phyloP scores from a whole-genome alignment of 2,113 vertebrate genomes.

The Cottus gobio region DNA sequence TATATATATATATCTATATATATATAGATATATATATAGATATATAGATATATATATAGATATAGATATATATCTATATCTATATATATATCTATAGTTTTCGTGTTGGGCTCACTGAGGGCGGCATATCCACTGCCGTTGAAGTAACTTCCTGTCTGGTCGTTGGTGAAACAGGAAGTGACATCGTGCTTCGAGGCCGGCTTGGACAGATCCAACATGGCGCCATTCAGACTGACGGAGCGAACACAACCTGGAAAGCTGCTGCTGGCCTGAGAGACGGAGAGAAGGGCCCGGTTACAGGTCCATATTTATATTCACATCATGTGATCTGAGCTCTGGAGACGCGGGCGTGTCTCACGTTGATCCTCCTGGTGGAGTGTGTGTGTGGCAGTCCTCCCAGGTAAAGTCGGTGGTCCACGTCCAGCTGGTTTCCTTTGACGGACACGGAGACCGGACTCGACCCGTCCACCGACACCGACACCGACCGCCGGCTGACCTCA shows the following conservation, averaged over 20 bases:
- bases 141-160: constrained; percentile 91
- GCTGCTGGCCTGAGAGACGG: constrained; percentile 84
- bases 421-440: constrained; percentile 87
- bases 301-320: not conserved
- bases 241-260: constrained; percentile 90
- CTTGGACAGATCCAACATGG: constrained; percentile 75
- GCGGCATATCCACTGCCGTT: constrained; percentile 91
- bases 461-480: constrained; percentile 78
- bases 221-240: constrained; percentile 84
- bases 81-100: no score
- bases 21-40: no score
- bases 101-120: constrained; percentile 81
- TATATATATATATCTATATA: no score
- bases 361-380: constrained; percentile 72
- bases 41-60: no score
- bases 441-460: constrained; percentile 68
- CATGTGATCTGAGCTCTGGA: no score
- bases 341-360: not conserved
- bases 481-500: constrained; percentile 40
- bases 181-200: constrained; percentile 79
- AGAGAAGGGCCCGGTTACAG: not conserved
- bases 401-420: constrained; percentile 89
- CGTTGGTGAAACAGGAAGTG: constrained; percentile 85
- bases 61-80: no score
- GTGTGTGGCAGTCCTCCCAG: constrained; percentile 88